These are phyloP conservation scores for Nematostella vectensis DNA, from an alignment of 92 coral and sea anemone genomes.

Conservation along the genomic window DNA sequence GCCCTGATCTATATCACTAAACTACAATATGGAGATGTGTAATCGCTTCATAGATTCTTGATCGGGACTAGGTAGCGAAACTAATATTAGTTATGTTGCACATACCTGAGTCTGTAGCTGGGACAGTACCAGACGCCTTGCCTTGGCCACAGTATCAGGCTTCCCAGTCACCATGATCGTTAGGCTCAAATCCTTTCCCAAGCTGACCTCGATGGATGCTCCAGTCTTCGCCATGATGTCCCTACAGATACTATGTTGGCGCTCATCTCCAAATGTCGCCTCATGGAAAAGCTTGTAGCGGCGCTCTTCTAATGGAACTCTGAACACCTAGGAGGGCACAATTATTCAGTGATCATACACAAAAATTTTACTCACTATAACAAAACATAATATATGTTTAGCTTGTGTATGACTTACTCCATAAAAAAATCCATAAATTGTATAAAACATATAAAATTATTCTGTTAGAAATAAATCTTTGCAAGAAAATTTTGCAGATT, in stretches of 20 bases:
- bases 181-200: constrained; percentile 87
- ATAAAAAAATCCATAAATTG: too few species aligned
- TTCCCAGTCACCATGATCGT: constrained; percentile 96
- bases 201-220: constrained; percentile 94
- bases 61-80: too few species aligned
- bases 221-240: constrained; percentile 93
- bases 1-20: too few species aligned
- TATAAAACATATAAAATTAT: too few species aligned
- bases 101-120: constrained; percentile 93
- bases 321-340: constrained; percentile 58
- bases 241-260: constrained; percentile 87
- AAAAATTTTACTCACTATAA: background rate
- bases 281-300: constrained; percentile 81
- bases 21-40: too few species aligned
- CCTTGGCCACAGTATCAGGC: constrained; percentile 91
- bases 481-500: too few species aligned
- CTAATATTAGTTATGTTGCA: too few species aligned
- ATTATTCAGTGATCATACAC: too few species aligned
- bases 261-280: constrained; percentile 78
- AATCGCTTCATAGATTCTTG: too few species aligned
- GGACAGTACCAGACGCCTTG: constrained; percentile 79
- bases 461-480: too few species aligned
- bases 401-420: too few species aligned
- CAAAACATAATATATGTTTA: too few species aligned
- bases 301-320: constrained; percentile 91